phyloP scores from a whole-genome alignment of 2,888 invertebrate species.

The Gandaritis pyraliata region DNA sequence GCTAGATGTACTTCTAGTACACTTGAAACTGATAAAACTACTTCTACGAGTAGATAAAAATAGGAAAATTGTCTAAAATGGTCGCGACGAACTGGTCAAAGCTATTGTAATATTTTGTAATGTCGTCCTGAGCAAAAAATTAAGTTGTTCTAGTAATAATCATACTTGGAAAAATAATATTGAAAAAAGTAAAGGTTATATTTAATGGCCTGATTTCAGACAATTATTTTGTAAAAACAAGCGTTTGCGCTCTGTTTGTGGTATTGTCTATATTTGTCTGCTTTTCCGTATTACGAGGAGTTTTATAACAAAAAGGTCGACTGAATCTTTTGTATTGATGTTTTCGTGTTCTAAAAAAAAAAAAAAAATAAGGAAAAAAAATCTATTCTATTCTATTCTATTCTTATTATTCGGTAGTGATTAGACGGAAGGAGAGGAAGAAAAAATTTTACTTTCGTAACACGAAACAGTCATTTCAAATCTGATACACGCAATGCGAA shows the following conservation, averaged over 20 bases:
- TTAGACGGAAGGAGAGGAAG: neutral
- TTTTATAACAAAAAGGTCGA: conserved; percentile 6
- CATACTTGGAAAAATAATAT: conserved; percentile 14
- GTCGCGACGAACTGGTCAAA: no score
- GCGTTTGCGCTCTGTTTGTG: conserved; percentile 33
- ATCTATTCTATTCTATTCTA: no score
- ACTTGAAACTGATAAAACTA: no score
- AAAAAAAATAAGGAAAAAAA: no score
- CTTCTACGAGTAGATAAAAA: no score
- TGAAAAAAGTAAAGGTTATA: conserved; percentile 58
- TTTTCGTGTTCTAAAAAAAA: neutral
- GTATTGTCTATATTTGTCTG: conserved; percentile 26
- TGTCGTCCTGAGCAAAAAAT: conserved; percentile 20
- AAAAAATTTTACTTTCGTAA: no score
- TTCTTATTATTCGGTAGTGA: neutral
- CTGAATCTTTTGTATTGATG: neutral
- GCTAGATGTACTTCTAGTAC: no score
- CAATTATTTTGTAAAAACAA: conserved; percentile 58
- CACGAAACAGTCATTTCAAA: no score
- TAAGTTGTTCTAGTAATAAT: conserved; percentile 2
- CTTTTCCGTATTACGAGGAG: conserved; percentile 19
- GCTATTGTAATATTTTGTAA: conserved; percentile 20
- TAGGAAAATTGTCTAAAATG: no score
- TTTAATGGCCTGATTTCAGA: conserved; percentile 52
- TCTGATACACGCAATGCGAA: no score